Evolutionary conservation across 2,113 vertebrate genomes (phyloP).

Genomic region (Rallus limicola): DNA sequence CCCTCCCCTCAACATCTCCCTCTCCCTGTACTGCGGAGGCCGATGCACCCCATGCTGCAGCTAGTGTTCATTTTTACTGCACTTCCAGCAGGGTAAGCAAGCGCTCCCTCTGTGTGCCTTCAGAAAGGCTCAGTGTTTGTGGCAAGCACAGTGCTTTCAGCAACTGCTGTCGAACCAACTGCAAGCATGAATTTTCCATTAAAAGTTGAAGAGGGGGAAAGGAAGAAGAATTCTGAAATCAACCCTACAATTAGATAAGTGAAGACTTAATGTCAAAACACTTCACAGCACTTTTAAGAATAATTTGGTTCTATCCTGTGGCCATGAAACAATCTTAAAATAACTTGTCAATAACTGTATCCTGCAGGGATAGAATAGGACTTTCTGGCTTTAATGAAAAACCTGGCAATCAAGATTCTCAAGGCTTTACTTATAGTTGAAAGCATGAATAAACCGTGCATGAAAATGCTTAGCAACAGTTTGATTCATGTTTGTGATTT

Average conservation of each 20-base stretch:
- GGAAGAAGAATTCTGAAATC: slow-evolving; percentile 10
- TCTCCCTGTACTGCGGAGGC: background rate
- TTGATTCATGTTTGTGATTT: background rate
- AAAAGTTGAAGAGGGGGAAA: background rate
- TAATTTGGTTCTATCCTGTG: background rate
- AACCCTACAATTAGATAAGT: background rate
- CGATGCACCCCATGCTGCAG: background rate
- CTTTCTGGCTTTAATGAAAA: background rate
- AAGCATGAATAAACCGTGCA: background rate
- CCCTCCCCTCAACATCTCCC: background rate
- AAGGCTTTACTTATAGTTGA: background rate
- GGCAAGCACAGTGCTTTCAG: background rate
- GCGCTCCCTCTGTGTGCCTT: rapidly evolving
- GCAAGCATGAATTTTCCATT: background rate
- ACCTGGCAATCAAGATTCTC: background rate
- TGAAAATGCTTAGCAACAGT: background rate
- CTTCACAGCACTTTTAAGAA: background rate
- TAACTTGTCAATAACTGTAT: background rate
- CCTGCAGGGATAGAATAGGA: background rate
- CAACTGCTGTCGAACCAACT: background rate
- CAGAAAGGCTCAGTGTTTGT: background rate
- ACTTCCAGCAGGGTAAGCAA: background rate
- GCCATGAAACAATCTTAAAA: slow-evolving; percentile 9
- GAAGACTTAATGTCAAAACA: background rate
- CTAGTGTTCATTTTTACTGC: background rate